Percentiles rank a stretch among this genome's conserved stretches.
Evolutionary conservation across 2,113 vertebrate species (phyloP).

Genomic region (Polyodon spathula): DNA sequence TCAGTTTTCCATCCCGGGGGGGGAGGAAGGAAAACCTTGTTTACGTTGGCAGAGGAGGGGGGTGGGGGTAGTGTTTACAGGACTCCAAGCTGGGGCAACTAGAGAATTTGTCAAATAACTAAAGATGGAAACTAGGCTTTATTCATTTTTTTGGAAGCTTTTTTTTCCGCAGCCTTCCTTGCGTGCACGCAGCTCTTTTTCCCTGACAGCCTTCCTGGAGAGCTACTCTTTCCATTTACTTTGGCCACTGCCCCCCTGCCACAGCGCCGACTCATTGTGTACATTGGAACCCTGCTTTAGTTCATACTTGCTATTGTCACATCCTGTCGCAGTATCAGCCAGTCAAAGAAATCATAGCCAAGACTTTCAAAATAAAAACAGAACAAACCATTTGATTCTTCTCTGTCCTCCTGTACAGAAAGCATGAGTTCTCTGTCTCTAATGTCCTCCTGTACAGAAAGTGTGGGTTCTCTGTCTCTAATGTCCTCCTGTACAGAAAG

Average conservation of each 20-base stretch:
- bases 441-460: background rate
- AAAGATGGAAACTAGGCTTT: slow-evolving; percentile 4
- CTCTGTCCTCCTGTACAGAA: background rate
- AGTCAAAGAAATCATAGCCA: slow-evolving; percentile 20
- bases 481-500: background rate
- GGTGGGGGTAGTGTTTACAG: too few species aligned
- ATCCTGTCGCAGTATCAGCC: slow-evolving; percentile 31
- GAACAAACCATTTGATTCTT: background rate
- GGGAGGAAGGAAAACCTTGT: too few species aligned
- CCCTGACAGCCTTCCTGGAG: slow-evolving; percentile 25
- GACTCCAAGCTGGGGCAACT: background rate
- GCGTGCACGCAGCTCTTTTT: slow-evolving; percentile 30
- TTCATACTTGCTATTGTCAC: slow-evolving; percentile 35
- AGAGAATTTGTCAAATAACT: background rate
- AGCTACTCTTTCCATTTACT: slow-evolving; percentile 33
- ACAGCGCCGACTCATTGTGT: slow-evolving; percentile 17
- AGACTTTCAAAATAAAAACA: slow-evolving; percentile 24
- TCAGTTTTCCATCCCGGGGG: too few species aligned
- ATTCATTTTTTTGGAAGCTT: slow-evolving; percentile 10
- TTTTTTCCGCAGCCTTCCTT: slow-evolving; percentile 4
- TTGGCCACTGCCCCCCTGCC: slow-evolving; percentile 13
- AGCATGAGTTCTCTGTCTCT: background rate
- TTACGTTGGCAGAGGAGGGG: too few species aligned
- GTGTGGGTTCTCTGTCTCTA: background rate
- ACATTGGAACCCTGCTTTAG: slow-evolving; percentile 24